These are phyloP conservation scores for Mormyrus hasselquistii DNA, from an alignment of 2,797 vertebrate species.

Conservation along the genomic window DNA sequence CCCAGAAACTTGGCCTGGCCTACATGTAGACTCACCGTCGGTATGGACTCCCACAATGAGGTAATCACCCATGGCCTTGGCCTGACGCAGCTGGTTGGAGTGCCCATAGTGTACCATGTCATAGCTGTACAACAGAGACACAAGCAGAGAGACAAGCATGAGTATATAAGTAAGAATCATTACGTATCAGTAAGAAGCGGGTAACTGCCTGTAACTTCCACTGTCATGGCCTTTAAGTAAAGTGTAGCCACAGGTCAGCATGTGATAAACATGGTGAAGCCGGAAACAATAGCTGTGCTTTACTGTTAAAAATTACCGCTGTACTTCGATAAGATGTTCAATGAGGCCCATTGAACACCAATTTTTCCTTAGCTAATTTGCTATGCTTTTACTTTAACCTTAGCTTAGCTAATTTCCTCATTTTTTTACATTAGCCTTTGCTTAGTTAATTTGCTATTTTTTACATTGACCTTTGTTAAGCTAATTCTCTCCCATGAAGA, in stretches of 20 bases:
- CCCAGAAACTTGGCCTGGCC: neutral
- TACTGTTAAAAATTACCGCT: neutral
- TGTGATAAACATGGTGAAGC: neutral
- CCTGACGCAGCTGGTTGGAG: slow-evolving; percentile 94
- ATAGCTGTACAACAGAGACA: slow-evolving; percentile 63
- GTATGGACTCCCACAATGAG: slow-evolving; percentile 93
- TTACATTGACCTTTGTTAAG: neutral
- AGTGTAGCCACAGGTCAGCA: neutral
- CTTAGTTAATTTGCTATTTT: neutral
- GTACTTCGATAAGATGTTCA: neutral
- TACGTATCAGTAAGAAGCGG: neutral
- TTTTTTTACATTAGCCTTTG: no score
- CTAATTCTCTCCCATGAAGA: neutral
- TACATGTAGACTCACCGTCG: slow-evolving; percentile 66
- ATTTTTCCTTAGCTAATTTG: neutral
- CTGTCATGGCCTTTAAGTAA: neutral
- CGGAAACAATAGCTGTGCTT: neutral
- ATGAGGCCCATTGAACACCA: neutral
- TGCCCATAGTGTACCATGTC: slow-evolving; percentile 99
- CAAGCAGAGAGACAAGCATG: neutral
- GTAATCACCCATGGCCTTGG: slow-evolving; percentile 89
- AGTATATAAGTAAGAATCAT: neutral
- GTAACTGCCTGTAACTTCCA: neutral
- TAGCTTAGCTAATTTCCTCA: neutral
- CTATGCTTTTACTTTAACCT: neutral